These are phyloP conservation scores for Calliopum simillimum DNA, from an alignment of 2,888 invertebrate species.

Conservation along the genomic window DNA sequence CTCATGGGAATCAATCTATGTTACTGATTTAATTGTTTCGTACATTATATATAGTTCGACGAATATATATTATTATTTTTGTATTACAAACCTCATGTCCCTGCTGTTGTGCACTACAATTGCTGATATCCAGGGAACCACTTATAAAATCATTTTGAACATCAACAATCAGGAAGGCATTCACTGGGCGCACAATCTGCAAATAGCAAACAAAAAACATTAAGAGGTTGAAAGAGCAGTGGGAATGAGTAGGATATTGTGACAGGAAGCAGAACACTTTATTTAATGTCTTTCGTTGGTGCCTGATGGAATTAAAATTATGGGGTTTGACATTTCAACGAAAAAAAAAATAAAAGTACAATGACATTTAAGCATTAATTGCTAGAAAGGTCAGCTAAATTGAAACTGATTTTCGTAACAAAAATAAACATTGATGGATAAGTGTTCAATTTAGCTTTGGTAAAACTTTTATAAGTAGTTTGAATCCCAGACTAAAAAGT, in stretches of 20 bases:
- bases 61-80: background rate
- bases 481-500: no score
- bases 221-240: slow-evolving; percentile 21
- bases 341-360: no score
- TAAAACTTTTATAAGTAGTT: no score
- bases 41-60: no score
- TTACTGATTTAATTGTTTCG: no score
- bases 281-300: slow-evolving; percentile 54
- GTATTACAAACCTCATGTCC: slow-evolving; percentile 79
- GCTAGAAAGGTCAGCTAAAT: no score
- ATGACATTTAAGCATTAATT: no score
- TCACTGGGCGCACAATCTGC: slow-evolving; percentile 86
- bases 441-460: no score
- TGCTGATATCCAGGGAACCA: slow-evolving; percentile 92
- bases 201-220: slow-evolving; percentile 49
- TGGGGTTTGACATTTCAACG: no score
- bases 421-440: no score
- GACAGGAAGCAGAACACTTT: slow-evolving; percentile 50
- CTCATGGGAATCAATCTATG: no score
- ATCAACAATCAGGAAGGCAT: slow-evolving; percentile 92
- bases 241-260: slow-evolving; percentile 38
- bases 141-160: slow-evolving; percentile 98
- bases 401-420: no score
- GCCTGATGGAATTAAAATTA: slow-evolving; percentile 49
- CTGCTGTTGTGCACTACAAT: slow-evolving; percentile 92